Evolutionary conservation across 2,888 invertebrate genomes (phyloP), one percentile per base, ranked within the genome.

Genomic region (Campoletis raptor): DNA sequence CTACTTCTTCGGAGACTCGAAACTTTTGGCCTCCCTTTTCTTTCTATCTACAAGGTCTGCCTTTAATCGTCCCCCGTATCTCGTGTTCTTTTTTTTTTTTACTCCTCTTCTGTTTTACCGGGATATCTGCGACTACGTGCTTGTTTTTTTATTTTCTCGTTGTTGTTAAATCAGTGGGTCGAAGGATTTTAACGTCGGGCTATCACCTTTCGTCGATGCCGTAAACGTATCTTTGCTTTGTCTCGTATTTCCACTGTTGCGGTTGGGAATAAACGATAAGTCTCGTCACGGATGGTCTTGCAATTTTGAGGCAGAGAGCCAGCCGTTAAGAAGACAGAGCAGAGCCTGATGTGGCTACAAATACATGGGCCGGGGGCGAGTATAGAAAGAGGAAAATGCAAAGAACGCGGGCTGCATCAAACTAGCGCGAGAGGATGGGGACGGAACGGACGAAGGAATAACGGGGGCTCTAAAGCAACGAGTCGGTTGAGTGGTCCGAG

Each of bases 61-160:
- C 90, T 92, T 93, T 93, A 94, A 93, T 94, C 94, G 92, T 87
- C 81, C 88, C 85, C 84, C 87, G 72, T 54, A 81, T 80, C 70
- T 30, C 37, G 45, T 48, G 45, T 18, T 36, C 78, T 66, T 73
- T 42, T 61, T 66, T 73, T 42, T 61, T 83, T 66, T 64, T 61
- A 61, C 69, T 54, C 12, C 12, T 78, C 30, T 30, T 36, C 37
- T 24, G n/a, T 18, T 52, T 52, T 21, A n/a, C 24, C 64, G 61
- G 64, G 64, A 67, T 30, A 30, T 57, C 45, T 15, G 21, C 18
- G 10, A 45, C 30, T 64, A 30, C 45, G 67, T 24, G 83, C 54
- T 57, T 40, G 8, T 45, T 36, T 74, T 30, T 69, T 69, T 10
- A 10, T 85, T 78, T 80, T 74, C 48, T 73, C 21, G 72, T 67